Evolutionary conservation across 2,797 vertebrate species (phyloP), one percentile per base, ranked within the genome.

Genomic region (Chiropotes sagulatus): DNA sequence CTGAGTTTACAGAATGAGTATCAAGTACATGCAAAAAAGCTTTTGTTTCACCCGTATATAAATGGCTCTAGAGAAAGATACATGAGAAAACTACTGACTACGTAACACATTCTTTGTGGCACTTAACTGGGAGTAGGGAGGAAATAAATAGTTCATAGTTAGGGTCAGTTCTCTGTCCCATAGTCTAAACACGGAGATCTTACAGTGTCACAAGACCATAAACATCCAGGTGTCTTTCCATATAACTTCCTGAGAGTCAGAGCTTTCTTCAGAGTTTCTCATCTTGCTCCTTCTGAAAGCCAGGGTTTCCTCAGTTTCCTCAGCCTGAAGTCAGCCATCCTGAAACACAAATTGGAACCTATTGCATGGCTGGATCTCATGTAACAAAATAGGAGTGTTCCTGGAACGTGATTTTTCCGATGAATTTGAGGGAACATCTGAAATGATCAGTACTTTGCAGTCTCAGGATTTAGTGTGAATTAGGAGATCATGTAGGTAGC

Each of bases 301-400:
- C 90, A 81, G 88, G 93, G 83, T 80, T 17, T 90, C 64, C 96
- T 96, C 81, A 22, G 93, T 70, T 95, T 96, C 94, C 92, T 52
- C 41, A n/a, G 83, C 92, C 88, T 61, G 75, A 61, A 80, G 96
- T 99, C 98, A 99, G 97, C 98, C 99, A 15, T 99, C 98, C 99
- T 99, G 97, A 79, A 98, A 98, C 3, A 80, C 64, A 94, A 96
- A 98, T 61, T 85, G 97, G 97, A 97, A 0, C 88, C 28, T 86
- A 28, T 81, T 87, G 36, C 15, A 28, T 19, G 5, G 20, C 7
- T 80, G n/a, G 28, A 28, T 94, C 36, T 80, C 90, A 80, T 33
- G 72, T 15, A 79, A 81, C 30, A 58, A 64, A 84, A 39, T 10
- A 58, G 91, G 22, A 73, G 20, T 39, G 20, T 75, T 64, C 57